Percentiles rank a stretch among this genome's conserved stretches.
These are phyloP conservation scores for Drosophila kambysellisi DNA, from an alignment of 2,888 invertebrate species.

Conservation along the genomic window DNA sequence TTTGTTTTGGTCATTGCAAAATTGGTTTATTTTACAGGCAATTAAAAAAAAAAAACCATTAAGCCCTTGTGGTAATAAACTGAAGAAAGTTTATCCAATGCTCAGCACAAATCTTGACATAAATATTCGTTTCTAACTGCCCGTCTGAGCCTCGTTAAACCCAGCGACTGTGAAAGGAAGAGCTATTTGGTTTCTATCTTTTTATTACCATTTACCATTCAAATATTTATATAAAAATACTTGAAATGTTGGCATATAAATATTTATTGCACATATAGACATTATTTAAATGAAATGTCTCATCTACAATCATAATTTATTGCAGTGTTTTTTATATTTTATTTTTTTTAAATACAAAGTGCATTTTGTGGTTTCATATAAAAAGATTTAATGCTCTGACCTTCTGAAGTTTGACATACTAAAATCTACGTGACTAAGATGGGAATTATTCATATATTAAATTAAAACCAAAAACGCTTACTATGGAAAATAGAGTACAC, in stretches of 20 bases:
- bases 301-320: neutral
- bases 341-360: constrained; percentile 1
- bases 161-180: neutral
- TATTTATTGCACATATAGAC: neutral
- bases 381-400: constrained; percentile 2
- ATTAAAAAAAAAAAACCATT: neutral
- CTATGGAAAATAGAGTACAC: neutral
- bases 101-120: neutral
- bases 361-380: neutral
- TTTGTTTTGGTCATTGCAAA: neutral
- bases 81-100: neutral
- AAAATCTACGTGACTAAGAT: constrained; percentile 14
- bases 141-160: neutral
- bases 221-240: neutral
- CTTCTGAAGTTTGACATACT: constrained; percentile 1
- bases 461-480: neutral
- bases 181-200: neutral
- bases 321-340: neutral
- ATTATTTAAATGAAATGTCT: neutral
- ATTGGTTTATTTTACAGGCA: neutral
- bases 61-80: neutral
- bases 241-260: neutral
- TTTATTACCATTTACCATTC: neutral
- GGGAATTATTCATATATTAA: neutral
- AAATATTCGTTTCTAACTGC: neutral